phyloP scores from a whole-genome alignment of 1,140 invertebrate genomes.

The Andrena cerasifolii region DNA sequence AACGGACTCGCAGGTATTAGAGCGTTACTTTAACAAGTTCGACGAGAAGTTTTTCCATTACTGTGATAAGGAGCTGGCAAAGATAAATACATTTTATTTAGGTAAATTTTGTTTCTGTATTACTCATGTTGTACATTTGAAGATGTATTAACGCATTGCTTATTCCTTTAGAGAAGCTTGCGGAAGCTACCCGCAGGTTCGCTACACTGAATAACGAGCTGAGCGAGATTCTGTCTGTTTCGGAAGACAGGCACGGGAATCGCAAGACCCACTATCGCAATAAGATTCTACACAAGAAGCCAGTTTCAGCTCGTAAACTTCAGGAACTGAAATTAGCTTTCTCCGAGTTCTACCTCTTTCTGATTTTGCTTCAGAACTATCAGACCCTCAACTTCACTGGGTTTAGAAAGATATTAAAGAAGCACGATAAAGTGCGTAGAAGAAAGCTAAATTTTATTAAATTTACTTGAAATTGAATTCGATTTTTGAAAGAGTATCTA shows the following conservation, averaged over 20 bases:
- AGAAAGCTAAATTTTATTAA: too few relatives aligned
- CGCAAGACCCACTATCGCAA: conserved; percentile 76
- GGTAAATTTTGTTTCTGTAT: conserved; percentile 78
- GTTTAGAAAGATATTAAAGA: conserved; percentile 96
- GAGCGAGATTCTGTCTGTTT: conserved; percentile 81
- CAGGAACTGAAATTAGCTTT: conserved; percentile 95
- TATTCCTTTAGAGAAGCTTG: conserved; percentile 88
- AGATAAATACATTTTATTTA: conserved; percentile 94
- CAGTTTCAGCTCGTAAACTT: conserved; percentile 85
- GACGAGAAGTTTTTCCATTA: conserved; percentile 93
- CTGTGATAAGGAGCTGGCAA: conserved; percentile 92
- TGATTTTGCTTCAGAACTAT: conserved; percentile 90
- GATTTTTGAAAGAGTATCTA: too few relatives aligned
- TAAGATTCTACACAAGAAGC: conserved; percentile 82
- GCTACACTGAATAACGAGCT: conserved; percentile 89
- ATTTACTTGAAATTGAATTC: too few relatives aligned
- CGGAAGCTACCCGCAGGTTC: conserved; percentile 92
- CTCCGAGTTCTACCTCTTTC: conserved; percentile 94
- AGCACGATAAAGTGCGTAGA: conserved; percentile 93
- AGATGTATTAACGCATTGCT: not conserved
- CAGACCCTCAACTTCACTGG: conserved; percentile 95
- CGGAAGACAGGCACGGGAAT: conserved; percentile 82
- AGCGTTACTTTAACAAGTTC: conserved; percentile 90
- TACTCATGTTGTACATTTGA: not conserved
- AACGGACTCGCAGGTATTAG: conserved; percentile 86